A percentile compares a stretch with the other conserved stretches of the same genome.
Evolutionary conservation across 2,888 invertebrate genomes (phyloP).

Genomic region (Hecatera dysodea): DNA sequence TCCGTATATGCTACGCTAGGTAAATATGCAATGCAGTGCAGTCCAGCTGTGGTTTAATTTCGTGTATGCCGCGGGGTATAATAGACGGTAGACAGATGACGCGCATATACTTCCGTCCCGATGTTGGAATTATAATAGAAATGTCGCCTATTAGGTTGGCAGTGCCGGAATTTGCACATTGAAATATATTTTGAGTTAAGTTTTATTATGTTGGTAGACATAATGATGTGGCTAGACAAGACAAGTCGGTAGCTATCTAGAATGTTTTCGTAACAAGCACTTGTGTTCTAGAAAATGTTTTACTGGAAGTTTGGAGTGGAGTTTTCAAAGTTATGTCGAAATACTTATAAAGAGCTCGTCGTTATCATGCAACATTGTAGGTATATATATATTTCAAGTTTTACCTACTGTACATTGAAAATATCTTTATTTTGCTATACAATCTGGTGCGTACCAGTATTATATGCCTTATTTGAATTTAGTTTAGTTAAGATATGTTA

Average conservation of each 20-base stretch:
- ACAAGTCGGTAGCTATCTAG: not conserved
- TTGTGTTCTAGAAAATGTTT: conserved; percentile 1
- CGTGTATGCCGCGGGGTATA: conserved; percentile 63
- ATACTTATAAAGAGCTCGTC: not conserved
- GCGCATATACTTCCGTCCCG: conserved; percentile 59
- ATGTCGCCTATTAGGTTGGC: conserved; percentile 45
- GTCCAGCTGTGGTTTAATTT: conserved; percentile 71
- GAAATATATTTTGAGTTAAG: conserved; percentile 30
- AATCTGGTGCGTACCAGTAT: too few species aligned
- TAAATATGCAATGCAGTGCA: conserved; percentile 62
- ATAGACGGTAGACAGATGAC: conserved; percentile 60
- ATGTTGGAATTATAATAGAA: conserved; percentile 61
- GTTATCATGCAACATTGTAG: not conserved
- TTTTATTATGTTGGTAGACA: conserved; percentile 17
- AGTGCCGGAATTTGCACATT: conserved; percentile 31
- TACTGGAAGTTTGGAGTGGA: not conserved
- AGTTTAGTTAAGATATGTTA: not conserved
- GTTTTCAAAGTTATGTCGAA: not conserved
- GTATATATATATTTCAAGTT: not conserved
- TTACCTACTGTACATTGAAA: too few species aligned
- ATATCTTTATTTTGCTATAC: not conserved
- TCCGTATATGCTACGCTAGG: conserved; percentile 47
- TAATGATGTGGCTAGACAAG: not conserved
- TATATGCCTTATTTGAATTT: too few species aligned
- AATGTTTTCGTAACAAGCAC: conserved; percentile 20